Conservation (phyloP, 2,113 vertebrate genomes). For the Seriola dumerili region DNA sequence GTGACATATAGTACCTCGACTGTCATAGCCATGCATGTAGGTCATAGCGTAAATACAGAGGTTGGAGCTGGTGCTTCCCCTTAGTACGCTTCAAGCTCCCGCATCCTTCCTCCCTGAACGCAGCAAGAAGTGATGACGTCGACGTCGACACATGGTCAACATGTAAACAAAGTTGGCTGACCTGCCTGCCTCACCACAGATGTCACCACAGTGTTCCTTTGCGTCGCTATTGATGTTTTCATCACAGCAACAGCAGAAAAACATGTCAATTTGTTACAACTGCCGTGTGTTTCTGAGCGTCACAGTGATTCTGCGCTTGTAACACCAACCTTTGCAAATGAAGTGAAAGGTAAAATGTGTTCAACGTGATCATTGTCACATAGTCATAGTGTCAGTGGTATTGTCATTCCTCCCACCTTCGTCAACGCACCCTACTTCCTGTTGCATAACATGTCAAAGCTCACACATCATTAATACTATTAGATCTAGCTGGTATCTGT, state of each 20-base stretch:
- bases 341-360: slow-evolving; percentile 60
- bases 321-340: not conserved
- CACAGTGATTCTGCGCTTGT: not conserved
- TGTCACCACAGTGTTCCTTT: slow-evolving; percentile 50
- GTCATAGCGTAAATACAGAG: slow-evolving; percentile 68
- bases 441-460: slow-evolving; percentile 67
- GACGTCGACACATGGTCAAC: slow-evolving; percentile 27
- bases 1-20: slow-evolving; percentile 31
- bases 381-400: slow-evolving; percentile 43
- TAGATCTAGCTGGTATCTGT: slow-evolving; percentile 13
- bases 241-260: slow-evolving; percentile 39
- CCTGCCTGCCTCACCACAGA: slow-evolving; percentile 61
- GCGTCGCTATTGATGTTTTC: slow-evolving; percentile 44
- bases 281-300: not conserved
- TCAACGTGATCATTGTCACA: slow-evolving; percentile 66
- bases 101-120: slow-evolving; percentile 68
- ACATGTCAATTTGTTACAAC: not conserved
- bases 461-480: slow-evolving; percentile 22
- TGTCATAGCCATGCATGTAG: slow-evolving; percentile 68
- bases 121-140: slow-evolving; percentile 52
- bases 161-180: slow-evolving; percentile 75
- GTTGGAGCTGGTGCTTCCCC: slow-evolving; percentile 71
- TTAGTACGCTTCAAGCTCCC: slow-evolving; percentile 26
- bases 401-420: slow-evolving; percentile 45
- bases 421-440: slow-evolving; percentile 68